Percentiles rank a stretch among this genome's conserved stretches.
These are phyloP conservation scores for Copidosoma aretas DNA, from an alignment of 2,888 invertebrate genomes.

Conservation along the genomic window DNA sequence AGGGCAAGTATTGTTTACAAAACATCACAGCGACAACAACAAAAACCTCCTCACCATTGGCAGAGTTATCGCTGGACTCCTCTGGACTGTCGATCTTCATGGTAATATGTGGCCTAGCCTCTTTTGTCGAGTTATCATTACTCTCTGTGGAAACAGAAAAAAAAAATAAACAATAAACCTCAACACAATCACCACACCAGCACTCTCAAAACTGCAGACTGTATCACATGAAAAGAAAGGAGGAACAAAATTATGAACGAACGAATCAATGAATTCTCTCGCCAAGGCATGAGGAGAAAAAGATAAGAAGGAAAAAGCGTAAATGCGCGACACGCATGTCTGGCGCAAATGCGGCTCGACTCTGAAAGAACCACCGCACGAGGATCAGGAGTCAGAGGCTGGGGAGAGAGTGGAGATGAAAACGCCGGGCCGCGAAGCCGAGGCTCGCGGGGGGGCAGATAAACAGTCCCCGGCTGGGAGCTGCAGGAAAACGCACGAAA, in stretches of 20 bases:
- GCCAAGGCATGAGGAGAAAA: not conserved
- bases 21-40: not conserved
- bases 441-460: not conserved
- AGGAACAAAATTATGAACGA: not conserved
- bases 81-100: constrained; percentile 57
- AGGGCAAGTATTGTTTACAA: not conserved
- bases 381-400: not conserved
- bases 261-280: not conserved
- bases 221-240: not conserved
- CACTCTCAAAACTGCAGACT: not conserved
- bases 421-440: not conserved
- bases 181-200: not conserved
- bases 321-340: not conserved
- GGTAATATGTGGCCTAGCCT: constrained; percentile 49
- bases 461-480: not conserved
- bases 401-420: not conserved
- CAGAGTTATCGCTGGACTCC: constrained; percentile 52
- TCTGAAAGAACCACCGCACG: not conserved
- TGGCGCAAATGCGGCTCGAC: not conserved
- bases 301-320: not conserved
- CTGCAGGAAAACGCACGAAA: constrained; percentile 42
- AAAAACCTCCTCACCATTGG: constrained; percentile 49
- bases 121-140: constrained; percentile 46
- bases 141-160: constrained; percentile 40
- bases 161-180: constrained; percentile 38